Evolutionary conservation across 2,888 invertebrate genomes (phyloP).

Genomic region (Chironomus riparius): DNA sequence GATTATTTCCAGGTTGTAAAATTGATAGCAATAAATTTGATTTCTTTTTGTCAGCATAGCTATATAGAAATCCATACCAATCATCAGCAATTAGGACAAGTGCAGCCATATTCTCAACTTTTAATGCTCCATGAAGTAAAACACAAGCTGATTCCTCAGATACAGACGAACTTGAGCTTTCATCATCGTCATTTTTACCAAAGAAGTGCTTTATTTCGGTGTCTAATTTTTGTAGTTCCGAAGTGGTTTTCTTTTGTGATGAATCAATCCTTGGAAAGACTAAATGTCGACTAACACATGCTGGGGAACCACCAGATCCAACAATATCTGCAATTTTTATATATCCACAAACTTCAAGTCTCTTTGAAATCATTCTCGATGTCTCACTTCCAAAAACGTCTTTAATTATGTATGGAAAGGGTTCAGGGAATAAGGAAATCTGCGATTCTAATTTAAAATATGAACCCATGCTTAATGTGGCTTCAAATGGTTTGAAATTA

Average conservation of each 20-base stretch:
- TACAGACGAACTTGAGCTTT: slow-evolving; percentile 6
- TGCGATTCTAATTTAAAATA: slow-evolving; percentile 56
- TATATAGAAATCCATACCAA: slow-evolving; percentile 92
- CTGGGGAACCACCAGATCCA: slow-evolving; percentile 60
- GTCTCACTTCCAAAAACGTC: slow-evolving; percentile 29
- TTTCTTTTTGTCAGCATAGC: slow-evolving; percentile 90
- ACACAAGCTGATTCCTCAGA: slow-evolving; percentile 76
- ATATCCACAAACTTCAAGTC: slow-evolving; percentile 79
- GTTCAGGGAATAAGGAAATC: slow-evolving; percentile 64
- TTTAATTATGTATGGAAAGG: slow-evolving; percentile 43
- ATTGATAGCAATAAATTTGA: slow-evolving; percentile 87
- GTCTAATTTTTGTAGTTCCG: slow-evolving; percentile 40
- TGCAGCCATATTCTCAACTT: slow-evolving; percentile 86
- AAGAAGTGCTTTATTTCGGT: slow-evolving; percentile 40
- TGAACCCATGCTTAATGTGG: slow-evolving; percentile 59
- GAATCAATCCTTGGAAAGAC: slow-evolving; percentile 60
- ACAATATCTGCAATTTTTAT: slow-evolving; percentile 71
- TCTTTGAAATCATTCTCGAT: slow-evolving; percentile 51
- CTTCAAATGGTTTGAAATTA: slow-evolving; percentile 65
- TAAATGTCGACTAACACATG: slow-evolving; percentile 81
- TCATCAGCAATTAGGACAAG: slow-evolving; percentile 72
- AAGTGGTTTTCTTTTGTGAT: slow-evolving; percentile 33
- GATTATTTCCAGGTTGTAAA: slow-evolving; percentile 65
- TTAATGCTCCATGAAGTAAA: slow-evolving; percentile 82
- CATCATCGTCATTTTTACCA: slow-evolving; percentile 36